phyloP scores from a whole-genome alignment of 2,113 vertebrate species.

The Ovis canadensis region DNA sequence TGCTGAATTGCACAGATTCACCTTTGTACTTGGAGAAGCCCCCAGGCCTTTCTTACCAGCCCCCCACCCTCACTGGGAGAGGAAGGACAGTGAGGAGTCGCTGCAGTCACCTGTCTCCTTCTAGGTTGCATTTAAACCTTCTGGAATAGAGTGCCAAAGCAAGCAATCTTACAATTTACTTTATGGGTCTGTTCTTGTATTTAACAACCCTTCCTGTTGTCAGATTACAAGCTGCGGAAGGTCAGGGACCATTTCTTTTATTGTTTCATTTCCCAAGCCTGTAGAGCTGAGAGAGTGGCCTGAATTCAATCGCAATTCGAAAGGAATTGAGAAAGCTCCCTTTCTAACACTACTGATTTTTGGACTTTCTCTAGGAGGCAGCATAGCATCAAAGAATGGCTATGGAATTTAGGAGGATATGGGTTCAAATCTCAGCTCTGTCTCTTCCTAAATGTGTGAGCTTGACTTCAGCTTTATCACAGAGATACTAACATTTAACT shows the following conservation, averaged over 20 bases:
- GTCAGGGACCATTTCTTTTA: slow-evolving; percentile 60
- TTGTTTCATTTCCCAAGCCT: background rate
- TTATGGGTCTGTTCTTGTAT: slow-evolving; percentile 37
- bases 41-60: background rate
- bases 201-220: slow-evolving; percentile 56
- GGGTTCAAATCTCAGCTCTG: slow-evolving; percentile 39
- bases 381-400: background rate
- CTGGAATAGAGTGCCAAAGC: slow-evolving; percentile 24
- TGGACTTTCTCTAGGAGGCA: slow-evolving; percentile 57
- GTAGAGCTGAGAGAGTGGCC: background rate
- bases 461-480: background rate
- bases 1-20: background rate
- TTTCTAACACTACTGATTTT: background rate
- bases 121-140: background rate
- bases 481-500: background rate
- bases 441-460: background rate
- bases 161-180: slow-evolving; percentile 28
- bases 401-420: background rate
- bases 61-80: background rate
- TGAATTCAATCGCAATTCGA: background rate
- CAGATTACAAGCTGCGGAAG: slow-evolving; percentile 44
- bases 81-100: background rate
- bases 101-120: slow-evolving; percentile 14
- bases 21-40: background rate
- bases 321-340: background rate